phyloP scores from a whole-genome alignment of 2,888 invertebrate genomes.

The Bugulina stolonifera region DNA sequence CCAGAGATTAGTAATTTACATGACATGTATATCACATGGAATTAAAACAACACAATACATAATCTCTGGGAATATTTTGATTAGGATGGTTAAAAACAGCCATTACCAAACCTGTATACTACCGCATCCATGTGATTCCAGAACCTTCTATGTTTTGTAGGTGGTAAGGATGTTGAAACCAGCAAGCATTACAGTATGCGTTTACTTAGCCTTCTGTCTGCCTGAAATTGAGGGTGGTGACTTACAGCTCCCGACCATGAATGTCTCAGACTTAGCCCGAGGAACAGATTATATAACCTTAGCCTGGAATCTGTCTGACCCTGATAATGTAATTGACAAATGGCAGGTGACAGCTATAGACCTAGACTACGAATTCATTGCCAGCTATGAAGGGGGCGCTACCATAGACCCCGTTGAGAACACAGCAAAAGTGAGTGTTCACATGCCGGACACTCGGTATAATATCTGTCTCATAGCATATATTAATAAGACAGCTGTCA shows the following conservation, averaged over 20 bases:
- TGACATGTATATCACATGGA: no score
- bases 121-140: no score
- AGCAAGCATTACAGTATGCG: no score
- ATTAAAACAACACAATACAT: no score
- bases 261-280: background rate
- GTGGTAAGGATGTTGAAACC: no score
- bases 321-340: background rate
- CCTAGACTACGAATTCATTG: background rate
- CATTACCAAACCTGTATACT: no score
- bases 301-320: conserved; percentile 9
- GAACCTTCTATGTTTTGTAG: no score
- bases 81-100: no score
- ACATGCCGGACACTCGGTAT: background rate
- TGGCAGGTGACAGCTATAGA: background rate
- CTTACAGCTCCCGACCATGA: background rate
- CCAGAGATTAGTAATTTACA: no score
- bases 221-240: no score
- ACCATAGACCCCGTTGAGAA: background rate
- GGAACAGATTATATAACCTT: background rate
- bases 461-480: conserved; percentile 19
- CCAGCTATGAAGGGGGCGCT: background rate
- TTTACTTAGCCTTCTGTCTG: no score
- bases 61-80: no score
- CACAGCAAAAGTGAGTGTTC: background rate
- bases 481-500: background rate